Conservation (phyloP, 2,113 vertebrate species). For the Heloderma charlesbogerti region DNA sequence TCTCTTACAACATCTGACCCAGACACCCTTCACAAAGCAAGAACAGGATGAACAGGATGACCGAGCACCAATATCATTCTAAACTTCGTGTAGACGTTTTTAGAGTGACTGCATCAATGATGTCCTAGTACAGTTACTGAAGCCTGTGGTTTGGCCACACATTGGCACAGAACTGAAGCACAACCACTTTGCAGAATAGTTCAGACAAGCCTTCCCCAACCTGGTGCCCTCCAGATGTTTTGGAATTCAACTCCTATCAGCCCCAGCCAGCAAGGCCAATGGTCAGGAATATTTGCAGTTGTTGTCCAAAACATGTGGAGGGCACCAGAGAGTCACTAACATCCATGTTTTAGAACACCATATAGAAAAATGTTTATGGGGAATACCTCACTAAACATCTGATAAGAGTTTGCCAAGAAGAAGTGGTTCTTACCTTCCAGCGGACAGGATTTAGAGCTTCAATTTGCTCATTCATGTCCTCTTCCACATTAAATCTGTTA, state of each 20-base stretch:
- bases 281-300: too few relatives aligned
- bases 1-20: neutral
- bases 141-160: neutral
- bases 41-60: neutral
- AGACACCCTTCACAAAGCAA: neutral
- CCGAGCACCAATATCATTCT: too few relatives aligned
- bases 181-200: neutral
- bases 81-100: neutral
- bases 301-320: too few relatives aligned
- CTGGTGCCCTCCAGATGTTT: too few relatives aligned
- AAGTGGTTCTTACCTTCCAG: constrained; percentile 87
- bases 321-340: neutral
- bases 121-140: neutral
- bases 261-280: too few relatives aligned
- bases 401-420: neutral
- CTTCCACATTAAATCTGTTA: constrained; percentile 90
- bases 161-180: neutral
- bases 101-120: neutral
- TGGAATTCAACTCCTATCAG: too few relatives aligned
- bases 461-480: constrained; percentile 89
- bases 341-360: neutral
- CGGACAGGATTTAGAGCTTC: constrained; percentile 85
- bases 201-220: too few relatives aligned
- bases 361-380: neutral
- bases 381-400: neutral